Evolutionary conservation across 2,888 invertebrate species (phyloP).

Genomic region (Flexamia atlantica): DNA sequence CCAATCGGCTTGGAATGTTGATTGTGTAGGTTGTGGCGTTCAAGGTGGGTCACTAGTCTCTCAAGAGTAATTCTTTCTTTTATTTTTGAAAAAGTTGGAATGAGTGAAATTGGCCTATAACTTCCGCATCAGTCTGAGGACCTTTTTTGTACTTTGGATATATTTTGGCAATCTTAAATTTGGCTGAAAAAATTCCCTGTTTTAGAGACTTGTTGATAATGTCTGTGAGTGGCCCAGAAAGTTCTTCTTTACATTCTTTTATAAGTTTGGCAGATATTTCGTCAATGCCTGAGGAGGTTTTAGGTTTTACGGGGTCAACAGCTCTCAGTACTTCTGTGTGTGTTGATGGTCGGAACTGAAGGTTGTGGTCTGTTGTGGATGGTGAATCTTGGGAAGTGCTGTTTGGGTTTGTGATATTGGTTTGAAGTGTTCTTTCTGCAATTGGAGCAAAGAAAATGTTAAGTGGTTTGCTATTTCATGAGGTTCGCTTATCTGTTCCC

Average conservation of each 20-base stretch:
- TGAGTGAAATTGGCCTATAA: slow-evolving; percentile 24
- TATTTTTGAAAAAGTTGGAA: slow-evolving; percentile 44
- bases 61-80: slow-evolving; percentile 12
- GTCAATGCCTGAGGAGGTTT: slow-evolving; percentile 22
- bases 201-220: not conserved
- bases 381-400: not conserved
- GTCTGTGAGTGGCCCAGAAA: slow-evolving; percentile 6
- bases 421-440: not conserved
- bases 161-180: slow-evolving; percentile 11
- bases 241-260: slow-evolving; percentile 8
- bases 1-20: too few species aligned
- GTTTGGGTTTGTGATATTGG: not conserved
- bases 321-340: not conserved
- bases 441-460: slow-evolving; percentile 8
- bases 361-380: not conserved
- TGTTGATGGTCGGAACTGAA: not conserved
- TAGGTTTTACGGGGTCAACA: not conserved
- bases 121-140: not conserved
- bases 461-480: slow-evolving; percentile 7
- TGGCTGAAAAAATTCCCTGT: slow-evolving; percentile 9
- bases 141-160: slow-evolving; percentile 5
- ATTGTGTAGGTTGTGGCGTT: slow-evolving; percentile 9
- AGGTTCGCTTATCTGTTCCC: not conserved
- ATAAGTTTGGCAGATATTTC: slow-evolving; percentile 16
- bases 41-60: slow-evolving; percentile 6